Evolutionary conservation across 2,797 vertebrate genomes (phyloP).

Genomic region (Argentina silus): DNA sequence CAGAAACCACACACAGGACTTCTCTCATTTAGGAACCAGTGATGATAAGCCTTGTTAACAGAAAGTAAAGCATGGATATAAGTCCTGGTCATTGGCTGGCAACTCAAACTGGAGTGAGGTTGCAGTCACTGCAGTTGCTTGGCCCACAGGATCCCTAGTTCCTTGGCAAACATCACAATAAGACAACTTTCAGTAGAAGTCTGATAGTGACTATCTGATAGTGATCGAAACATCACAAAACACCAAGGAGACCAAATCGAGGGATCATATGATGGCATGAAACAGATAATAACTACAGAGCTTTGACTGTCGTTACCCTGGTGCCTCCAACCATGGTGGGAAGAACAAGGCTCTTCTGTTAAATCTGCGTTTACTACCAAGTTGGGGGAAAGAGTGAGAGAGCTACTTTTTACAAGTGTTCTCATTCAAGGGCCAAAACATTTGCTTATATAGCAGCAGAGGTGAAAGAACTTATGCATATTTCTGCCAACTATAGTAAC

Average conservation of each 20-base stretch:
- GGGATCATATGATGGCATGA: constrained; percentile 1
- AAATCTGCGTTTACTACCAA: background rate
- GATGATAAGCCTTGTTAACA: background rate
- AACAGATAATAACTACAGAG: background rate
- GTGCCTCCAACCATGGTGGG: background rate
- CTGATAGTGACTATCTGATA: background rate
- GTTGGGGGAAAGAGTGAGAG: no score
- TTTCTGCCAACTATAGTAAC: constrained; percentile 26
- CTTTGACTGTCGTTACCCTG: no score
- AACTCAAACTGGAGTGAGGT: background rate
- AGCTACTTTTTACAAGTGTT: background rate
- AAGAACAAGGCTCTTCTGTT: background rate
- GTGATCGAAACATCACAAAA: background rate
- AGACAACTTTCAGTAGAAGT: background rate
- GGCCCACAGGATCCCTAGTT: background rate
- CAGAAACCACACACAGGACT: constrained; percentile 37
- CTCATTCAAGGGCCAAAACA: background rate
- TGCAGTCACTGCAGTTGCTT: background rate
- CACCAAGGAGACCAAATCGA: background rate
- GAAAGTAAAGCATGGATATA: background rate
- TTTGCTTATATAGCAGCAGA: background rate
- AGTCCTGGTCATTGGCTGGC: background rate
- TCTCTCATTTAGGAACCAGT: background rate
- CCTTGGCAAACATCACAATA: background rate
- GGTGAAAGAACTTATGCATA: constrained; percentile 9